These are phyloP conservation scores for Speoplatyrhinus poulsoni DNA, from an alignment of 2,113 vertebrate species.

Conservation along the genomic window DNA sequence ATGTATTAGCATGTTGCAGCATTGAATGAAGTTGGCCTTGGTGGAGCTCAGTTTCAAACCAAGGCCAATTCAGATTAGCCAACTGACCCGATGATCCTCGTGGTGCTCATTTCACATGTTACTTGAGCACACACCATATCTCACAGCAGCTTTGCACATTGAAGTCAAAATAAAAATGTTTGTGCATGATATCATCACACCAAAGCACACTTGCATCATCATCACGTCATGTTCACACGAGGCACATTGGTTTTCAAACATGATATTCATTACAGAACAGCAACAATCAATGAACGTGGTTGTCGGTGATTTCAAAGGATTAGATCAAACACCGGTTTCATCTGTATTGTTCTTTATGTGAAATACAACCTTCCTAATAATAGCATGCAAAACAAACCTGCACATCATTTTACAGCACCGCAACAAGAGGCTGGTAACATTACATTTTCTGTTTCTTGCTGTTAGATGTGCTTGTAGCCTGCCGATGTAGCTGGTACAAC, in stretches of 20 bases:
- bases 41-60: neutral
- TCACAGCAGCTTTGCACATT: no score
- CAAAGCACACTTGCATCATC: slow-evolving; percentile 36
- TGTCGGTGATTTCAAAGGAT: slow-evolving; percentile 30
- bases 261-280: slow-evolving; percentile 26
- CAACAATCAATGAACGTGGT: slow-evolving; percentile 41
- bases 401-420: slow-evolving; percentile 4
- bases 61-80: neutral
- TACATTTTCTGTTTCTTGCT: slow-evolving; percentile 11
- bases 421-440: slow-evolving; percentile 20
- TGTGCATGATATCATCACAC: neutral
- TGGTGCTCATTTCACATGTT: no score
- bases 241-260: slow-evolving; percentile 8
- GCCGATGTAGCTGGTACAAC: slow-evolving; percentile 13
- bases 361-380: slow-evolving; percentile 23
- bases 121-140: no score
- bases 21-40: neutral
- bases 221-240: slow-evolving; percentile 7
- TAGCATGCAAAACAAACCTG: no score
- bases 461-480: slow-evolving; percentile 1
- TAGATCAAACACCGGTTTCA: slow-evolving; percentile 4
- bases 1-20: neutral
- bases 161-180: no score
- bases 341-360: slow-evolving; percentile 6
- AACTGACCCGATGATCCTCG: neutral